Evolutionary conservation across 1,140 invertebrate genomes (phyloP).

Genomic region (Lerema accius): DNA sequence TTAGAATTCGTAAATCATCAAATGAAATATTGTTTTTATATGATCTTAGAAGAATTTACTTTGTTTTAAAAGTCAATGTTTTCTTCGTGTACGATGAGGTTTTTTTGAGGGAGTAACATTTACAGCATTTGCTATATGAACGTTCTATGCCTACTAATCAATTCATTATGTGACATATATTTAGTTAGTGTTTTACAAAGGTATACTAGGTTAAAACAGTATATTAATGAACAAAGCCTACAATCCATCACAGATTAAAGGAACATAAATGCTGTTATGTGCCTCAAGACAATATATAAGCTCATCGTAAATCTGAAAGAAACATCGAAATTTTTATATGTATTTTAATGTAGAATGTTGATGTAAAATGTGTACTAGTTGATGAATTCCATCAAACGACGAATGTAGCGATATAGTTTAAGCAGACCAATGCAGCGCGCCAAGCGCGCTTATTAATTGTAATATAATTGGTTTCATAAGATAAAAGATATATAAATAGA

Average conservation of each 20-base stretch:
- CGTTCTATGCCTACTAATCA: too few species aligned
- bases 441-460: slow-evolving; percentile 68
- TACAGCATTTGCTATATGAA: slow-evolving; percentile 16
- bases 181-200: too few species aligned
- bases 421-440: slow-evolving; percentile 72
- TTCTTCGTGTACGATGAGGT: slow-evolving; percentile 26
- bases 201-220: background rate
- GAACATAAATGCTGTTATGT: slow-evolving; percentile 40
- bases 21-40: slow-evolving; percentile 24
- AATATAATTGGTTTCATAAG: slow-evolving; percentile 62
- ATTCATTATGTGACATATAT: too few species aligned
- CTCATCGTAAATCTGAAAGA: slow-evolving; percentile 48
- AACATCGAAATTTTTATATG: slow-evolving; percentile 72
- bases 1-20: slow-evolving; percentile 33
- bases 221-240: slow-evolving; percentile 38
- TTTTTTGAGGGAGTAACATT: slow-evolving; percentile 9
- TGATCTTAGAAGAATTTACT: slow-evolving; percentile 27
- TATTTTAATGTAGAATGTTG: slow-evolving; percentile 38
- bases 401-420: slow-evolving; percentile 56
- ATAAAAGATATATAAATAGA: slow-evolving; percentile 63
- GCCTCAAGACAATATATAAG: slow-evolving; percentile 66
- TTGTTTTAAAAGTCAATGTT: slow-evolving; percentile 22
- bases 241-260: background rate
- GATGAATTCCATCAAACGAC: slow-evolving; percentile 50
- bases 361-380: slow-evolving; percentile 46